These are phyloP conservation scores for Zootoca vivipara DNA, from an alignment of 2,113 vertebrate genomes.

Conservation along the genomic window DNA sequence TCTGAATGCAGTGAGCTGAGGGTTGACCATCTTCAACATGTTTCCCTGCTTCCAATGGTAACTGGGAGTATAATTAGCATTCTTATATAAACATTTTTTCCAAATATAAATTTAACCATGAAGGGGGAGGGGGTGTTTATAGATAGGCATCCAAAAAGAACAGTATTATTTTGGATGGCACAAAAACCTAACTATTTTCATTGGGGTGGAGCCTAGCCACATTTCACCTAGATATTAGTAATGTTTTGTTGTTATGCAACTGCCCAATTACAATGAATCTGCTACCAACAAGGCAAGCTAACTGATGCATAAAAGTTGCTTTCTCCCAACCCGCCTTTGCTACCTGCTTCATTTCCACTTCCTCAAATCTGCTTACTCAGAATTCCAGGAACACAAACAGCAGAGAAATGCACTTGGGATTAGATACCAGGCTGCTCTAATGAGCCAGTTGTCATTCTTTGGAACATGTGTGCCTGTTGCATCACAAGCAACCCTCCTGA, in stretches of 20 bases:
- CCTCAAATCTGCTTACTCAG: background rate
- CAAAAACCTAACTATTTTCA: background rate
- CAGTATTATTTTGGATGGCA: background rate
- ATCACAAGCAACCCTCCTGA: background rate
- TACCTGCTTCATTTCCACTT: slow-evolving; percentile 33
- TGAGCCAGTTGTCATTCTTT: background rate
- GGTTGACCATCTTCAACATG: background rate
- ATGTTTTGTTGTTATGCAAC: background rate
- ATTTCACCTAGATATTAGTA: background rate
- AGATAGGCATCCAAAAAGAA: background rate
- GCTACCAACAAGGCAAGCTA: slow-evolving; percentile 28
- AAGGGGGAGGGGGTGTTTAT: background rate
- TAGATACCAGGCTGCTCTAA: slow-evolving; percentile 7
- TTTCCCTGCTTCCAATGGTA: background rate
- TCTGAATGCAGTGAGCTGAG: background rate
- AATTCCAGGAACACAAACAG: slow-evolving; percentile 35
- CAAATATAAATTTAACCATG: background rate
- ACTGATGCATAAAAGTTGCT: slow-evolving; percentile 38
- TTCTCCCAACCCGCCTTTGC: background rate
- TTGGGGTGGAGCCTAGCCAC: rapidly evolving
- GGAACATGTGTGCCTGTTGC: background rate
- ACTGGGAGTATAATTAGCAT: background rate
- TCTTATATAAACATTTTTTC: background rate
- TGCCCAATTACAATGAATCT: background rate
- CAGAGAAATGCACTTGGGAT: slow-evolving; percentile 11